These are phyloP conservation scores for Epicauta chinensis DNA, from an alignment of 1,140 invertebrate species.

Conservation along the genomic window DNA sequence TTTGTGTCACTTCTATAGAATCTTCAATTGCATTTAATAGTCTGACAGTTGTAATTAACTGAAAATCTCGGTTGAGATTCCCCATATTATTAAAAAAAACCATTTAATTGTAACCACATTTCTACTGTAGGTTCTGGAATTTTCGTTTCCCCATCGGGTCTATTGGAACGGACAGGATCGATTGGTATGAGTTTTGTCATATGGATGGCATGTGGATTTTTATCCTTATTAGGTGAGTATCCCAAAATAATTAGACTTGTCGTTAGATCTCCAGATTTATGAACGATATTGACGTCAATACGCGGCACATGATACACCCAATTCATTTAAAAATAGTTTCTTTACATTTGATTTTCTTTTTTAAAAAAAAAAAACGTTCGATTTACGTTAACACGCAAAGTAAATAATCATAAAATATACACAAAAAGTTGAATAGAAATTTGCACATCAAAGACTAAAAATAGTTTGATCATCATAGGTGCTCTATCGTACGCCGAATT, in stretches of 20 bases:
- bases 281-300: constrained; percentile 15
- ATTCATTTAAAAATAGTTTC: neutral
- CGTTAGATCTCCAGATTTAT: no score
- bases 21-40: no score
- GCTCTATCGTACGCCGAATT: constrained; percentile 89
- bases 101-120: neutral
- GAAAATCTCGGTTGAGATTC: no score
- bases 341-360: no score
- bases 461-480: constrained; percentile 57
- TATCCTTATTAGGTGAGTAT: constrained; percentile 77
- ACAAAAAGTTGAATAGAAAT: neutral
- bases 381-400: no score
- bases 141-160: constrained; percentile 94
- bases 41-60: no score
- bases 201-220: constrained; percentile 87
- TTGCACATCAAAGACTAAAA: no score
- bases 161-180: constrained; percentile 84
- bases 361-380: no score
- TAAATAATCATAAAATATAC: constrained; percentile 1
- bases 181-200: constrained; percentile 91
- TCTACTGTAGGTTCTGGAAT: constrained; percentile 78
- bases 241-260: neutral
- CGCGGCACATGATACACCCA: constrained; percentile 1
- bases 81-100: no score
- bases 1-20: no score